These are phyloP conservation scores for Diplogasteroides magnus DNA, from an alignment of 1,140 invertebrate genomes.

Conservation along the genomic window DNA sequence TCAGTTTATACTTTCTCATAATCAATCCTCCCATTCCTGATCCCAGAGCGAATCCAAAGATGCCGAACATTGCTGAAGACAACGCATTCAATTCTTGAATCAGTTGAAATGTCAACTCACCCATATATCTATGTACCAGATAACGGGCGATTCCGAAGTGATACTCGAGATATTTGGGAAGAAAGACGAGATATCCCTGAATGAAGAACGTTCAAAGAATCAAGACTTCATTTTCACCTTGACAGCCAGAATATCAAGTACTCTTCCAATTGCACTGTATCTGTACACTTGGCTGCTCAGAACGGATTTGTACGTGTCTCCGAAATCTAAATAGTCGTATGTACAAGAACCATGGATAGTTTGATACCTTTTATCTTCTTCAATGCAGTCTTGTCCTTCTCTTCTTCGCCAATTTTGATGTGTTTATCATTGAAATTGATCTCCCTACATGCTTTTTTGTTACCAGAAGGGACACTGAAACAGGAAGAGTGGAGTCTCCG, in stretches of 20 bases:
- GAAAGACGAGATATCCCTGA: slow-evolving; percentile 44
- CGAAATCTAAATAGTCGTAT: slow-evolving; percentile 35
- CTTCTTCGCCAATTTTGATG: slow-evolving; percentile 28
- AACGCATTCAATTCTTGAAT: not conserved
- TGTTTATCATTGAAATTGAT: slow-evolving; percentile 43
- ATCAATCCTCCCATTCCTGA: slow-evolving; percentile 23
- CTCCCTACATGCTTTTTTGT: too few species aligned
- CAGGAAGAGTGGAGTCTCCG: not conserved
- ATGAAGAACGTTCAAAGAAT: not conserved
- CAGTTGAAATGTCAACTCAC: slow-evolving; percentile 3
- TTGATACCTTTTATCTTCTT: slow-evolving; percentile 8
- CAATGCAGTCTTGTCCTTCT: slow-evolving; percentile 4
- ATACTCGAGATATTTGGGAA: slow-evolving; percentile 54
- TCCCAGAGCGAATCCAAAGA: slow-evolving; percentile 51
- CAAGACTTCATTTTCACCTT: slow-evolving; percentile 38
- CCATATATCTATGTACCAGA: slow-evolving; percentile 51
- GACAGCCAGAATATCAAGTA: slow-evolving; percentile 50
- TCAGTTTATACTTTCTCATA: slow-evolving; percentile 25
- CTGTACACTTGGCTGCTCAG: slow-evolving; percentile 43
- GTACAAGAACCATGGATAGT: too few species aligned
- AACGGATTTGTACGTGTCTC: slow-evolving; percentile 32
- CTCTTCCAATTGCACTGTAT: slow-evolving; percentile 42
- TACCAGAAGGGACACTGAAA: not conserved
- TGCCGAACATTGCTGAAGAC: slow-evolving; percentile 47
- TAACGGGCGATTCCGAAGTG: slow-evolving; percentile 55